Base-by-base conservation (phyloP, 1,140 invertebrate genomes). In the Aphaenogaster ashmeadi region DNA sequence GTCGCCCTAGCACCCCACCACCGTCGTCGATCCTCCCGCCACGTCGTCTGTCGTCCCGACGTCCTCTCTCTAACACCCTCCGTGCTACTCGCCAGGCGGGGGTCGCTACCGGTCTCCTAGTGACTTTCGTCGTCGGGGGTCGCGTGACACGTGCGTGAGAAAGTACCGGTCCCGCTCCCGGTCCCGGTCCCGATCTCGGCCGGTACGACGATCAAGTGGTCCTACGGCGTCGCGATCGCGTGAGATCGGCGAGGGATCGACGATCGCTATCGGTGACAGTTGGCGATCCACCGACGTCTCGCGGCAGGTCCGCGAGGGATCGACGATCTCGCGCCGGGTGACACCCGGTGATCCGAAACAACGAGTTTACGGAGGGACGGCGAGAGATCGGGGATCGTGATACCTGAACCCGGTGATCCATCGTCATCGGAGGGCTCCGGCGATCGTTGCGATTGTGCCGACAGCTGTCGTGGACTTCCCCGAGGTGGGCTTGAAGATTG, bases 61-160 rank as follows among this genome's bases (percentile, higher is more conserved):
- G 60, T 90, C 58, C 81, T 88, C 66, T 87, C 66, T 83, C 60
- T 88, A 62, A 71, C 89, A 85, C 71, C 77, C 81, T 81, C 62
- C 64, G 87, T 74, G 41, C 88, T 72, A 66, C 71, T 78, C 81
- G 81, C 27, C 75, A 84, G 81, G 87, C 77, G 88, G 60, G 87
- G 84, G 69, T 87, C 41, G 81, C 87, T 87, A 81, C 86, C 88
- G 62, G 87, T 83, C 86, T 88, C 83, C 86, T 92, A 95, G 94
- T 95, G 92, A 94, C 91, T 93, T 93, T 92, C 91, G 91, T 93
- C 66, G 66, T 83, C 52, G 52, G 90, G 86, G 91, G 86, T 91
- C 92, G 93, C 89, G 92, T 92, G 93, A 93, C 94, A 94, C 94
- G 94, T 95, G 94, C 92, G 92, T 93, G 86, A 88, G 86, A 67